These are phyloP conservation scores for Pemphredon lugubris DNA, from an alignment of 2,888 invertebrate species.

Conservation along the genomic window DNA sequence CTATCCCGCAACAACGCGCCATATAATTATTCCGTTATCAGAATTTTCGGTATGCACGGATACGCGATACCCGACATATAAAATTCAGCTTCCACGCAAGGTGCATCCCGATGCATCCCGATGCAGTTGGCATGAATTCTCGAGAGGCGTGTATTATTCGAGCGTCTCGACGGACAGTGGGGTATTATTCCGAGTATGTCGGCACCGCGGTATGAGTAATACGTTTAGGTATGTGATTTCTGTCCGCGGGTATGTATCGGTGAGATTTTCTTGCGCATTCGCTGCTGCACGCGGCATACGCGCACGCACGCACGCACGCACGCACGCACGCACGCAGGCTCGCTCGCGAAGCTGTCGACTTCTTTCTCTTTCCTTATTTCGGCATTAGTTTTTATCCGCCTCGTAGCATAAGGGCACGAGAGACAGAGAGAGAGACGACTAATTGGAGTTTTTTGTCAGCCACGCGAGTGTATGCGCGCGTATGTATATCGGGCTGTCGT, in stretches of 20 bases:
- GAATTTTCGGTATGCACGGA: neutral
- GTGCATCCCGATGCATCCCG: neutral
- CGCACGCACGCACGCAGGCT: constrained; percentile 37
- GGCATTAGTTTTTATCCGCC: constrained; percentile 56
- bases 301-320: constrained; percentile 30
- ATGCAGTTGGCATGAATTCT: neutral
- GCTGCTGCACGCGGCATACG: no score
- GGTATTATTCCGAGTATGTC: constrained; percentile 14
- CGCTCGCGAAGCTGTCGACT: constrained; percentile 31
- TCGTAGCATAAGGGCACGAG: constrained; percentile 55
- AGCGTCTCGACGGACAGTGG: neutral
- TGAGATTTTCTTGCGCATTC: constrained; percentile 48
- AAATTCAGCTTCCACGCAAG: neutral
- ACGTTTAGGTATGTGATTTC: constrained; percentile 53
- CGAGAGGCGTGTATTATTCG: constrained; percentile 7
- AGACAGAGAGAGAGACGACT: constrained; percentile 36
- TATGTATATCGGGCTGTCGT: constrained; percentile 20
- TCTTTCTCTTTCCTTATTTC: constrained; percentile 61
- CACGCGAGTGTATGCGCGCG: constrained; percentile 43
- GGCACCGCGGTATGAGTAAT: constrained; percentile 48
- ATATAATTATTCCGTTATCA: neutral
- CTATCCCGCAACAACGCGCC: no score
- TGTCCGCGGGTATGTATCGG: constrained; percentile 28
- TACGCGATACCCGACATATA: neutral
- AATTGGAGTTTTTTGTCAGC: constrained; percentile 61